Base-by-base conservation (phyloP, 2,797 vertebrate species). In the Staurois parvus region DNA sequence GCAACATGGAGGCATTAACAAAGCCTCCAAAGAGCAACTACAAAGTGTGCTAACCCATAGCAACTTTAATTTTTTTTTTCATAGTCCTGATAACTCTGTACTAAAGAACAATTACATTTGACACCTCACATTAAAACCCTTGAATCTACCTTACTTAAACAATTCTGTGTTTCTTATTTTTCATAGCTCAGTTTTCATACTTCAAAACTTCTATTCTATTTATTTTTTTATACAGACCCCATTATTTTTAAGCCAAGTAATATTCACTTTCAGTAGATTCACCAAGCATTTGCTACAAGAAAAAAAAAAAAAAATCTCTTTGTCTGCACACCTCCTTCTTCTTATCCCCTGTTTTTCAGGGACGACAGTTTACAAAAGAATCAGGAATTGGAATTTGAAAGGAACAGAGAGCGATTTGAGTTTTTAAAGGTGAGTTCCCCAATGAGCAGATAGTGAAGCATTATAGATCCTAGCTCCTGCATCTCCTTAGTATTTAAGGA, bases 341-440 rank as follows among this genome's bases (percentile, higher is more conserved):
- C 85, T 86, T 83, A 79, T 86, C 17, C 52, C 75, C 21, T 88
- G 68, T 88, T 81, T 89, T 74, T 86, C 86, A 99, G 98, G 88
- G 89, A 96, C 87, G 97, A 99, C 82, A 99, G 98, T 90, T 93
- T 99, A 87, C 96, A 98, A 92, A 99, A 98, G 92, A 99, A 99
- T 91, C 96, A 99, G 89, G 97, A 99, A 83, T 88, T 99, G 90
- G 98, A 99, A 92, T 99, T 99, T 94, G 97, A 99, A 91, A 96
- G 98, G 85, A 99, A 99, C 93, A 94, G 84, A 92, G 98, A 99
- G 91, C 94, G 98, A 90, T 99, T 99, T 93, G 96, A 98, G 88
- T 99, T 99, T 92, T 93, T 99, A 88, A 99, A 99, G 97, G 98
- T 99, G 91, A 56, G 0, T 1, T 0, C 74, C 17, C 9, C 21